Evolutionary conservation across 2,797 vertebrate genomes (phyloP).

Genomic region (Danio albolineatus): DNA sequence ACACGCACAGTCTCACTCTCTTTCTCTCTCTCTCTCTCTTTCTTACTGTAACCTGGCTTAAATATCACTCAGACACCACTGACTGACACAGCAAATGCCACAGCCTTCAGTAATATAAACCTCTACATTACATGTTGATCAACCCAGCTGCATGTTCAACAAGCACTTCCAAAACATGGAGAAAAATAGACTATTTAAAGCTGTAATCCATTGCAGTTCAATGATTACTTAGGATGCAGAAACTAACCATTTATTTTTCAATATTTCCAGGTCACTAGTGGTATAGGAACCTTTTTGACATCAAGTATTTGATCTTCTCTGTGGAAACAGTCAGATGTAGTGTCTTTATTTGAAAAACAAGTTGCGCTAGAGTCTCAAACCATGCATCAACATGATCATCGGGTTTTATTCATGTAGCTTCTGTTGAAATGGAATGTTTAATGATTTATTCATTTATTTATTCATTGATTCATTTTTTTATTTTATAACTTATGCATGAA

Average conservation of each 20-base stretch:
- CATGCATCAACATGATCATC: background rate
- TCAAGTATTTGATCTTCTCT: background rate
- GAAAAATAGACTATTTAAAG: background rate
- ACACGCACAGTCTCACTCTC: background rate
- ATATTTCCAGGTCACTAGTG: background rate
- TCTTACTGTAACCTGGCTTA: constrained; percentile 18
- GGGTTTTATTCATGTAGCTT: background rate
- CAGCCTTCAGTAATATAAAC: background rate
- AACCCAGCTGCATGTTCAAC: background rate
- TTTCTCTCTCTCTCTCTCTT: no score
- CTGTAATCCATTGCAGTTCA: background rate
- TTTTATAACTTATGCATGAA: no score
- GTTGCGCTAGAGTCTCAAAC: background rate
- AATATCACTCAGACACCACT: background rate
- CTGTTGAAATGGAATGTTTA: background rate
- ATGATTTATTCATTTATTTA: no score
- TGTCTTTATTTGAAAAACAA: background rate
- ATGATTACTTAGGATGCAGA: background rate
- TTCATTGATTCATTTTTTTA: no score
- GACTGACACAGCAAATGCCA: constrained; percentile 14
- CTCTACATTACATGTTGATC: constrained; percentile 6
- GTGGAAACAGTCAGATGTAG: background rate
- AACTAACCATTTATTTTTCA: background rate
- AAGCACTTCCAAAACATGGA: background rate
- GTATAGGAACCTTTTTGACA: background rate